Evolutionary conservation across 2,888 invertebrate species (phyloP).

Genomic region (Cheilosia variabilis): DNA sequence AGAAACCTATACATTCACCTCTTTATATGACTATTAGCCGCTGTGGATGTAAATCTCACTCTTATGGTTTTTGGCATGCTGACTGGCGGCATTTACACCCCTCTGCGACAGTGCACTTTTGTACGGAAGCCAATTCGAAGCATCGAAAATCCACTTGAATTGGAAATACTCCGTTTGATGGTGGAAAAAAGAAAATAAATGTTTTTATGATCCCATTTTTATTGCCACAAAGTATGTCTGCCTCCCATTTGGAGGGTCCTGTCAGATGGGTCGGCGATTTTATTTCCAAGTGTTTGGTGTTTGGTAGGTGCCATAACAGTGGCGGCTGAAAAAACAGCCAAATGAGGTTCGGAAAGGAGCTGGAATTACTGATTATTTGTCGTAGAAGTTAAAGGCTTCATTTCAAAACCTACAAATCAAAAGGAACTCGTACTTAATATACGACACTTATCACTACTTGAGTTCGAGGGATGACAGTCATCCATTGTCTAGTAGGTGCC

Average conservation of each 20-base stretch:
- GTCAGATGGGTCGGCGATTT: background rate
- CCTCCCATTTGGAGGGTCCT: conserved; percentile 14
- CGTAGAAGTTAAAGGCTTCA: no score
- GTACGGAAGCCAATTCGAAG: conserved; percentile 34
- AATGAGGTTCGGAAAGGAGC: no score
- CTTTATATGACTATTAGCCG: conserved; percentile 58
- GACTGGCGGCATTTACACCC: conserved; percentile 39
- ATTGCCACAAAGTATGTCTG: conserved; percentile 39
- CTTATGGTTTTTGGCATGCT: conserved; percentile 64
- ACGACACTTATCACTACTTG: no score
- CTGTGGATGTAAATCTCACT: conserved; percentile 54
- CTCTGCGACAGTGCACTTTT: conserved; percentile 35
- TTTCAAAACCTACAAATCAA: no score
- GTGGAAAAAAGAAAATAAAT: conserved; percentile 9
- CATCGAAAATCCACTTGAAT: conserved; percentile 21
- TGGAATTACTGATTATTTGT: no score
- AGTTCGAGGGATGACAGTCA: no score
- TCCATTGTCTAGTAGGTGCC: no score
- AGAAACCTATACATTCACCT: conserved; percentile 42
- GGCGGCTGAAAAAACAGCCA: no score
- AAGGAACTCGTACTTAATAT: no score
- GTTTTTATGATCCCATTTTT: conserved; percentile 26
- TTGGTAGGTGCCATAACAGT: background rate
- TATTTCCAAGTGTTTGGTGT: background rate
- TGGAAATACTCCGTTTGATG: conserved; percentile 33